These are phyloP conservation scores for Tyrannus savana DNA, from an alignment of 2,113 vertebrate species.

Conservation along the genomic window DNA sequence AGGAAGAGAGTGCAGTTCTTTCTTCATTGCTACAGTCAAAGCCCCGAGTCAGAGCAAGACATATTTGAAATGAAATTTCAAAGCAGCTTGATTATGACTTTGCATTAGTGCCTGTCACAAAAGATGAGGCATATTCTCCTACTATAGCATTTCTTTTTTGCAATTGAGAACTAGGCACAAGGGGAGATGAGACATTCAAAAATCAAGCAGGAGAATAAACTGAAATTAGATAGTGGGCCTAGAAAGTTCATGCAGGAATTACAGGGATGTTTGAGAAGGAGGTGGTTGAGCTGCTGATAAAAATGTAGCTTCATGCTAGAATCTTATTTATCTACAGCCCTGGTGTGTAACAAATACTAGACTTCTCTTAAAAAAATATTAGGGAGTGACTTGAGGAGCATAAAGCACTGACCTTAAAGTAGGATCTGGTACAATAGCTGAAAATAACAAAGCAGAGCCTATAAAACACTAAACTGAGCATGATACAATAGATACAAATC, in stretches of 20 bases:
- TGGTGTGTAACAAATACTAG: background rate
- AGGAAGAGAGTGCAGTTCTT: background rate
- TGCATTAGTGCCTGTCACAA: background rate
- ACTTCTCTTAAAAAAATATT: background rate
- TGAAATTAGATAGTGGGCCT: background rate
- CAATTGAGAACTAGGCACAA: background rate
- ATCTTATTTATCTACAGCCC: background rate
- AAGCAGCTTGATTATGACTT: constrained; percentile 12
- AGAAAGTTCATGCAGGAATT: background rate
- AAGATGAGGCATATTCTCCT: background rate
- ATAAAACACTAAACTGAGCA: background rate
- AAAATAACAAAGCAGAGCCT: background rate
- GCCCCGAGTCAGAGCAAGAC: background rate
- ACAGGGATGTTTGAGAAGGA: background rate
- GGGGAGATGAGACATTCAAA: background rate
- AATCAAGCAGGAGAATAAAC: background rate
- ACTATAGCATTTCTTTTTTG: background rate
- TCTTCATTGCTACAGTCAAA: background rate
- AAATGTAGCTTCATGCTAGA: background rate
- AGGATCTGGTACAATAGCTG: background rate
- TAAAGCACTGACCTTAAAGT: background rate
- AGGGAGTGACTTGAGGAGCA: background rate
- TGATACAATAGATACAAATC: background rate
- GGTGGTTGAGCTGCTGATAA: background rate
- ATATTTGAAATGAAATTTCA: background rate